Evolutionary conservation across 2,888 invertebrate species (phyloP).

Genomic region (Lasioglossum oenotherae): DNA sequence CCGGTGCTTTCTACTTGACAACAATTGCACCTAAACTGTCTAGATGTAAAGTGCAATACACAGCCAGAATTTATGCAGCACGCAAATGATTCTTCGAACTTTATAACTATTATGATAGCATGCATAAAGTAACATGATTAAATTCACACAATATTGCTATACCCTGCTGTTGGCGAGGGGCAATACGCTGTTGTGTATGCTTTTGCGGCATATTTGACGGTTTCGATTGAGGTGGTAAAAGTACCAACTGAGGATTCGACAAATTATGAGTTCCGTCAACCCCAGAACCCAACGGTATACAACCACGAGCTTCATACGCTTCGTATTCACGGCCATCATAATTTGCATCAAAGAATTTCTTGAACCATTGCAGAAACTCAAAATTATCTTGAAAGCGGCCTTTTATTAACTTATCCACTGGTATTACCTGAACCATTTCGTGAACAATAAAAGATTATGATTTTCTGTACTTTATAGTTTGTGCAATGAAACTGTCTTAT

Average conservation of each 20-base stretch:
- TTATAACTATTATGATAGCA: slow-evolving; percentile 34
- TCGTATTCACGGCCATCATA: slow-evolving; percentile 99
- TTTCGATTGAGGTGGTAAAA: slow-evolving; percentile 83
- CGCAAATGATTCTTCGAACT: slow-evolving; percentile 11
- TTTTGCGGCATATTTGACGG: slow-evolving; percentile 78
- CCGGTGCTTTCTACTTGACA: slow-evolving; percentile 50
- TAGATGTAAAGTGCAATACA: slow-evolving; percentile 30
- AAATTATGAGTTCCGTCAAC: slow-evolving; percentile 84
- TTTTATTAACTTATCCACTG: slow-evolving; percentile 99
- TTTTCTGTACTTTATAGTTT: slow-evolving; percentile 12
- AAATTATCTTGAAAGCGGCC: slow-evolving; percentile 99
- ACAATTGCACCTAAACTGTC: slow-evolving; percentile 15
- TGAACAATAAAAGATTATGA: slow-evolving; percentile 69
- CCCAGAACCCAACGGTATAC: slow-evolving; percentile 91
- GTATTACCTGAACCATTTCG: slow-evolving; percentile 93
- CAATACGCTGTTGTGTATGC: slow-evolving; percentile 80
- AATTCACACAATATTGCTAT: slow-evolving; percentile 65
- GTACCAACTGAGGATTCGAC: slow-evolving; percentile 84
- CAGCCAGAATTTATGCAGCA: slow-evolving; percentile 29
- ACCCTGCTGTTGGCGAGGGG: slow-evolving; percentile 82
- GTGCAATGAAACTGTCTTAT: slow-evolving; percentile 17
- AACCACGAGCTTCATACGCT: slow-evolving; percentile 94
- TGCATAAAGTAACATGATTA: slow-evolving; percentile 60
- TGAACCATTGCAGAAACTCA: slow-evolving; percentile 99
- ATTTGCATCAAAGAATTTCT: slow-evolving; percentile 99